Conservation (phyloP, 64 coral and sea anemone species). For the Pocillopora verrucosa region DNA sequence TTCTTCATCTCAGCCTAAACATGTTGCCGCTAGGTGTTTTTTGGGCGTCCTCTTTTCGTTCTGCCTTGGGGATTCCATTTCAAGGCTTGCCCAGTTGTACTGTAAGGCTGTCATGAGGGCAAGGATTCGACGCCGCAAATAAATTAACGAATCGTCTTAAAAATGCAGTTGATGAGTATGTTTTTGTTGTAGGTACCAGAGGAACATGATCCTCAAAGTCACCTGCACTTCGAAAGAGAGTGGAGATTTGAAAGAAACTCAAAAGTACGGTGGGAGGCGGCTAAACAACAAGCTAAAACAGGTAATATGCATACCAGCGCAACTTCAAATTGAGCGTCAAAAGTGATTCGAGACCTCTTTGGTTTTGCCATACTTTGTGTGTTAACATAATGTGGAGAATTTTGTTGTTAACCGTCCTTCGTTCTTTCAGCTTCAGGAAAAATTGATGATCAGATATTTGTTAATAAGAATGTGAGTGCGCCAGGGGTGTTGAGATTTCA, state of each 20-base stretch:
- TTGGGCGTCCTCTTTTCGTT: no score
- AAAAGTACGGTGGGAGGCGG: slow-evolving; percentile 77
- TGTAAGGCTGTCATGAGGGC: no score
- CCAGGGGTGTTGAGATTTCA: slow-evolving; percentile 81
- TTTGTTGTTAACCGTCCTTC: not conserved
- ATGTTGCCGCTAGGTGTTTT: no score
- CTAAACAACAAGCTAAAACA: slow-evolving; percentile 86
- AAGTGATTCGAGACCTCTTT: no score
- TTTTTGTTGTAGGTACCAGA: slow-evolving; percentile 75
- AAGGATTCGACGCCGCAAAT: no score
- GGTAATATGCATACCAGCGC: no score
- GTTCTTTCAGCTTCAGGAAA: slow-evolving; percentile 50
- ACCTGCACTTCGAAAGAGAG: slow-evolving; percentile 94
- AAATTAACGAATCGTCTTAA: not conserved
- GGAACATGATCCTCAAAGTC: slow-evolving; percentile 94
- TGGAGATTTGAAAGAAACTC: slow-evolving; percentile 96
- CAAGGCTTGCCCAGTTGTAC: no score
- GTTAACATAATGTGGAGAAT: not conserved
- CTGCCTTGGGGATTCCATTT: no score
- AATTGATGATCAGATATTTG: slow-evolving; percentile 97
- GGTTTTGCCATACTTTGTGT: no score
- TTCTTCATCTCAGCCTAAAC: no score
- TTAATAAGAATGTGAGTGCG: slow-evolving; percentile 82
- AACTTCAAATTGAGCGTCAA: no score
- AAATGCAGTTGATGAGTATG: not conserved